These are phyloP conservation scores for Eupithecia vulgata DNA, from an alignment of 2,888 invertebrate genomes.

Conservation along the genomic window DNA sequence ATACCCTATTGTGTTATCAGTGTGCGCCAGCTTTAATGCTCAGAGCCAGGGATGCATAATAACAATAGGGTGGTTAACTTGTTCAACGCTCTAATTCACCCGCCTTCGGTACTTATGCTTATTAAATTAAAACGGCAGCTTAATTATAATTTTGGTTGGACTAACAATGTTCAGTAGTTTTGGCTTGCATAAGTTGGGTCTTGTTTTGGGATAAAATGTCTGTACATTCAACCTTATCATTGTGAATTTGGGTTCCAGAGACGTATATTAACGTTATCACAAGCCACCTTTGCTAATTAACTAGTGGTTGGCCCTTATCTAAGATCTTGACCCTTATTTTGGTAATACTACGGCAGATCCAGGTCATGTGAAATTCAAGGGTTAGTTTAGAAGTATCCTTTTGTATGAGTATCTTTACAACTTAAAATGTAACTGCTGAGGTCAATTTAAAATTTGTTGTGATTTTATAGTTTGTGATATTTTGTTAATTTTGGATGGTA, in stretches of 20 bases:
- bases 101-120: constrained; percentile 54
- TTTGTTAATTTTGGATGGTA: too few relatives aligned
- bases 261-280: background rate
- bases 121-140: constrained; percentile 59
- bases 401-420: background rate
- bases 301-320: constrained; percentile 11
- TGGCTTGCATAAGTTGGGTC: constrained; percentile 8
- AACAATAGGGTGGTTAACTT: constrained; percentile 63
- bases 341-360: constrained; percentile 35
- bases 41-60: constrained; percentile 64
- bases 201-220: constrained; percentile 11
- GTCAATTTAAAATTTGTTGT: too few relatives aligned
- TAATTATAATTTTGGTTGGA: constrained; percentile 39
- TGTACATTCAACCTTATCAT: constrained; percentile 4
- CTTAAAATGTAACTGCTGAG: background rate
- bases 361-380: background rate
- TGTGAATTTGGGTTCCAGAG: constrained; percentile 9
- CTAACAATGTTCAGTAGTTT: constrained; percentile 19
- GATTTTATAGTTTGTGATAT: too few relatives aligned
- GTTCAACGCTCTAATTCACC: constrained; percentile 64
- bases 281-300: constrained; percentile 13
- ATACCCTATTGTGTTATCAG: constrained; percentile 1
- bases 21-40: constrained; percentile 54
- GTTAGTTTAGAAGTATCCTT: background rate
- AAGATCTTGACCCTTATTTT: constrained; percentile 35